A percentile compares a stretch with the other conserved stretches of the same genome.
These are phyloP conservation scores for Drosophila eohydei DNA, from an alignment of 2,888 invertebrate genomes.

Conservation along the genomic window DNA sequence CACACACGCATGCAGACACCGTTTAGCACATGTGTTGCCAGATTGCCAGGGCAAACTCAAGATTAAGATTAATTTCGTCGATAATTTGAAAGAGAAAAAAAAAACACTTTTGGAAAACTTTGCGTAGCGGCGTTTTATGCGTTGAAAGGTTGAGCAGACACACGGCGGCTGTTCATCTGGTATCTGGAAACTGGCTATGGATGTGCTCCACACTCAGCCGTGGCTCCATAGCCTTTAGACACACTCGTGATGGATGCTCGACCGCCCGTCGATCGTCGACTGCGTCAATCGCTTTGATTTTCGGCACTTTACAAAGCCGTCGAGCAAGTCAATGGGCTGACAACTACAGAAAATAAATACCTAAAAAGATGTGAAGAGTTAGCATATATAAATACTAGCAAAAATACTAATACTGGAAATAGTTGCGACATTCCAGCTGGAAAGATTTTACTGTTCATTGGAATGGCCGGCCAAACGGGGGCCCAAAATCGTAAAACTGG, in stretches of 20 bases:
- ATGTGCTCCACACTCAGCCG: conserved; percentile 44
- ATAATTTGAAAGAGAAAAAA: conserved; percentile 60
- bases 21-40: conserved; percentile 75
- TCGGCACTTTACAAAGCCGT: conserved; percentile 72
- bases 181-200: not conserved
- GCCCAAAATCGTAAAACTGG: conserved; percentile 38
- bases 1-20: conserved; percentile 21
- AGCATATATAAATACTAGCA: not conserved
- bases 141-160: conserved; percentile 74
- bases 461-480: conserved; percentile 33
- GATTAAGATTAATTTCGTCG: conserved; percentile 76
- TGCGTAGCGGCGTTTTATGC: conserved; percentile 49
- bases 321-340: conserved; percentile 46
- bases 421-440: conserved; percentile 3
- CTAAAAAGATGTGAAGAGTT: not conserved
- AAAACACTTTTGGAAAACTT: conserved; percentile 50
- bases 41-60: conserved; percentile 64
- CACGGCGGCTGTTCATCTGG: conserved; percentile 35
- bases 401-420: not conserved
- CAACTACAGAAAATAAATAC: conserved; percentile 43
- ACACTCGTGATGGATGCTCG: conserved; percentile 63
- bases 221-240: conserved; percentile 57
- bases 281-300: conserved; percentile 62
- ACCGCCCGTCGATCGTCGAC: conserved; percentile 64
- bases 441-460: not conserved